Conservation (phyloP, 2,888 invertebrate genomes). For the Conops quadrifasciatus region DNA sequence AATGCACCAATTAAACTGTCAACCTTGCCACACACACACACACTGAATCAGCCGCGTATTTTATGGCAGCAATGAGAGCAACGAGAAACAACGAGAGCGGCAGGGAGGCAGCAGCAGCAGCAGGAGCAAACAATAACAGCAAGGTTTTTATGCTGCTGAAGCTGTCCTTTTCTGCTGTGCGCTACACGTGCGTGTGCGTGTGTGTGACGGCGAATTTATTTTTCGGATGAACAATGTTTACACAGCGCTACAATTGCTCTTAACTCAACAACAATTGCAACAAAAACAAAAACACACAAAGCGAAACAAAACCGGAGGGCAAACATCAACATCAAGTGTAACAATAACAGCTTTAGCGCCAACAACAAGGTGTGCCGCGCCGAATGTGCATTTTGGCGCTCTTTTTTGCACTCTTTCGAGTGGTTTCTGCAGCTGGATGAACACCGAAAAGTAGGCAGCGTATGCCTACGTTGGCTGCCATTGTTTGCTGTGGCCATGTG, state of each 20-base stretch:
- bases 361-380: constrained; percentile 29
- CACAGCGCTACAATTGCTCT: constrained; percentile 29
- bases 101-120: constrained; percentile 12
- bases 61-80: constrained; percentile 52
- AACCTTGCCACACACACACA: constrained; percentile 50
- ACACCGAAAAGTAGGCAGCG: constrained; percentile 52
- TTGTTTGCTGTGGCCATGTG: background rate
- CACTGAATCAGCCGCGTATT: constrained; percentile 56
- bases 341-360: constrained; percentile 19
- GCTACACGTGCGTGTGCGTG: background rate
- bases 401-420: constrained; percentile 22
- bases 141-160: background rate
- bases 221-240: constrained; percentile 32
- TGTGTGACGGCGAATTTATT: constrained; percentile 26
- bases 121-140: constrained; percentile 6
- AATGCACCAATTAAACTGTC: constrained; percentile 62
- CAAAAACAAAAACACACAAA: background rate
- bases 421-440: constrained; percentile 22
- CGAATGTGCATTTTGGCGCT: constrained; percentile 39
- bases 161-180: background rate
- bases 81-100: constrained; percentile 20
- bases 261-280: constrained; percentile 21
- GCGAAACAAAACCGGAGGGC: background rate
- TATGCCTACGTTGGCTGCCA: background rate
- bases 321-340: constrained; percentile 15